These are phyloP conservation scores for Thelaira solivaga DNA, from an alignment of 2,888 invertebrate species.

Conservation along the genomic window DNA sequence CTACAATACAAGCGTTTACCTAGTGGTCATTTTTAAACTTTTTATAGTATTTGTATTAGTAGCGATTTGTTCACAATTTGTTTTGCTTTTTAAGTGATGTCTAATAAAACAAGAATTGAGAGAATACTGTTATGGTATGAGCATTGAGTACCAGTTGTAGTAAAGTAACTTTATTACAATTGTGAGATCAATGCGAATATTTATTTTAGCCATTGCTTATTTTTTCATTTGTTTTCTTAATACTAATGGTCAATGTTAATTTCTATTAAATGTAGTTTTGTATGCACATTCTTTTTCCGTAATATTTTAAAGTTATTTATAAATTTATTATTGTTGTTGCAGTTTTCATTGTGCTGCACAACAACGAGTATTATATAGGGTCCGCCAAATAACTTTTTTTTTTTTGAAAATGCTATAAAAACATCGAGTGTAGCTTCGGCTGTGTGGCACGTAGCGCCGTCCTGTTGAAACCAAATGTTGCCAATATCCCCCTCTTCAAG, in stretches of 20 bases:
- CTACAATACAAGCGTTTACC: too few species aligned
- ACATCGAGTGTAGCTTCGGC: too few species aligned
- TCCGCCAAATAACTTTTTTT: too few species aligned
- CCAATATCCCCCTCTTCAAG: too few species aligned
- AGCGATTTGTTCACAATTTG: constrained; percentile 1
- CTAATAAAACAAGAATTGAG: background rate
- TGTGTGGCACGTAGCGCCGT: too few species aligned
- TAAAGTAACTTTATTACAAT: background rate
- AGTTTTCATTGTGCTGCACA: constrained; percentile 21
- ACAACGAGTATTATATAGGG: too few species aligned
- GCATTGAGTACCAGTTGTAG: background rate
- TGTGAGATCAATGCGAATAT: background rate
- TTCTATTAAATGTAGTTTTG: constrained; percentile 36
- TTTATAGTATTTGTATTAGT: too few species aligned
- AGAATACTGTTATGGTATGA: background rate
- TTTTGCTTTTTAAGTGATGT: constrained; percentile 4
- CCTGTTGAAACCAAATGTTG: too few species aligned
- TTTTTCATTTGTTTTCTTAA: background rate
- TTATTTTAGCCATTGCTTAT: background rate
- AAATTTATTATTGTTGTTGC: background rate
- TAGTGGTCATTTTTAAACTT: too few species aligned
- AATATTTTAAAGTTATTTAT: constrained; percentile 1
- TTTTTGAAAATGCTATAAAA: too few species aligned
- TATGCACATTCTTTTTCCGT: constrained; percentile 52
- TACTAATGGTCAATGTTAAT: constrained; percentile 60